These are phyloP conservation scores for Cisticola juncidis DNA, from an alignment of 2,113 vertebrate species.

Conservation along the genomic window DNA sequence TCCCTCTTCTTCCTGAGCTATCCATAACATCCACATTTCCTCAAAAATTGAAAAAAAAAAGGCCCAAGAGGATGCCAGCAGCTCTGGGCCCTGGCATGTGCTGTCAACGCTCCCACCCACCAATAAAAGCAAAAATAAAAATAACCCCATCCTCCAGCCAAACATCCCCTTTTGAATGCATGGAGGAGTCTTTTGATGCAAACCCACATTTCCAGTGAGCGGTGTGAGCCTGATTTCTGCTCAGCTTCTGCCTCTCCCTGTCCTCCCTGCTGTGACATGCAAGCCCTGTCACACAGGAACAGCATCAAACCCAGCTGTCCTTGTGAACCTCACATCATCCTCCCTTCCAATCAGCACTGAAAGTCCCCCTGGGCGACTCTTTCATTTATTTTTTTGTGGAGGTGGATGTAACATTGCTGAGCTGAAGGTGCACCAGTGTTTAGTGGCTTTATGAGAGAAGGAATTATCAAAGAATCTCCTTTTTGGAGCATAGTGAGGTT, in stretches of 20 bases:
- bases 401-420: neutral
- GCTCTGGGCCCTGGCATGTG: neutral
- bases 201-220: neutral
- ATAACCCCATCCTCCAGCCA: conserved; percentile 12
- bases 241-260: neutral
- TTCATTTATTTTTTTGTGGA: neutral
- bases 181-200: neutral
- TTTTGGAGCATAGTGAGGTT: neutral
- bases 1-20: neutral
- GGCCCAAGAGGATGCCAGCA: neutral
- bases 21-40: neutral
- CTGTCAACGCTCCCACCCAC: neutral
- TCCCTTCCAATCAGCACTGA: neutral
- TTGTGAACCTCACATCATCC: neutral
- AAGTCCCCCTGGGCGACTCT: neutral
- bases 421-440: neutral
- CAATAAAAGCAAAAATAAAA: neutral
- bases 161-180: neutral
- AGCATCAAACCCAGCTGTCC: neutral
- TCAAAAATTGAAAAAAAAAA: neutral
- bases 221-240: neutral
- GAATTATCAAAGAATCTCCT: neutral
- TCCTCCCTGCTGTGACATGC: neutral
- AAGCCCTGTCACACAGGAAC: neutral
- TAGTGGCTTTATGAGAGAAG: neutral